Percentiles rank a stretch among this genome's conserved stretches.
phyloP scores from a whole-genome alignment of 2,113 vertebrate genomes.

The Empidonax alnorum region DNA sequence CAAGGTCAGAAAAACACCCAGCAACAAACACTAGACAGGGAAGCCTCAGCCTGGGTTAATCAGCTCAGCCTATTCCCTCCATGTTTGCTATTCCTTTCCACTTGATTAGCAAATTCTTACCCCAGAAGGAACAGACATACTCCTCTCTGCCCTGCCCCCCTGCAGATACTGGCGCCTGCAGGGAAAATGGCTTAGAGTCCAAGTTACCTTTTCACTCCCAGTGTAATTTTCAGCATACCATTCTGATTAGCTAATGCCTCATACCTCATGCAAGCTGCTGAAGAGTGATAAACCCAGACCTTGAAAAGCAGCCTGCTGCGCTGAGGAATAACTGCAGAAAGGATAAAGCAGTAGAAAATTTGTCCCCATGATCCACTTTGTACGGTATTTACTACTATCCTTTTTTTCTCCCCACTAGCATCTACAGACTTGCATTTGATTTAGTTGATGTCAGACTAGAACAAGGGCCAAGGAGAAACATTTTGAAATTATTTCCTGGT shows the following conservation, averaged over 20 bases:
- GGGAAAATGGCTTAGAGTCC: background rate
- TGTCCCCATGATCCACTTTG: background rate
- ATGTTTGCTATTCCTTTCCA: background rate
- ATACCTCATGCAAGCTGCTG: background rate
- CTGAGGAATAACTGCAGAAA: background rate
- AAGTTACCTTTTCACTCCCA: background rate
- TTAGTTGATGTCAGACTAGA: background rate
- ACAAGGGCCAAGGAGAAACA: background rate
- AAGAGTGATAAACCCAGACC: background rate
- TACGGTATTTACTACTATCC: background rate
- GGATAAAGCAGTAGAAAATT: background rate
- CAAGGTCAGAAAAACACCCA: background rate
- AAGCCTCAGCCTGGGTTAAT: background rate
- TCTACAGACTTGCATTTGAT: background rate
- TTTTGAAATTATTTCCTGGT: background rate
- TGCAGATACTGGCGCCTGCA: background rate
- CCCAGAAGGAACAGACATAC: background rate
- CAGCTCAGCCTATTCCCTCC: background rate
- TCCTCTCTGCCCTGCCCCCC: background rate
- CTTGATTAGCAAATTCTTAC: background rate
- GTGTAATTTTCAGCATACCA: conserved; percentile 21
- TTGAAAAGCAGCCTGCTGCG: background rate
- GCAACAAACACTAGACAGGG: background rate
- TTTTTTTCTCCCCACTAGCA: background rate
- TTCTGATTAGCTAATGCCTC: conserved; percentile 13